A percentile compares a stretch with the other conserved stretches of the same genome.
Conservation (phyloP, 2,797 vertebrate genomes). For the Mormyrops boulengeri region DNA sequence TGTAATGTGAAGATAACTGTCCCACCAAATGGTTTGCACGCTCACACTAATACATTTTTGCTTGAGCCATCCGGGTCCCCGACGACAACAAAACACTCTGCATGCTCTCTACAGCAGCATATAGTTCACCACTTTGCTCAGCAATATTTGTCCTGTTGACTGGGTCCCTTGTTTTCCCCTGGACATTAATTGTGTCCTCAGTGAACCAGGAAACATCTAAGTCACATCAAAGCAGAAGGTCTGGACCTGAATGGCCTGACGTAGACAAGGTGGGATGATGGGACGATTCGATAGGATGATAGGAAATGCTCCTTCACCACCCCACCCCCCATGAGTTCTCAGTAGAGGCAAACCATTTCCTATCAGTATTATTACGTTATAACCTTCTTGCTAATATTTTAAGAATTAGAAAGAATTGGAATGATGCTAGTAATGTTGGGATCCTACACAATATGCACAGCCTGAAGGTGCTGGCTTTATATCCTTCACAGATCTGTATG, state of each 20-base stretch:
- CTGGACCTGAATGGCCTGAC: neutral
- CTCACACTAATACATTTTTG: neutral
- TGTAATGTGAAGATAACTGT: neutral
- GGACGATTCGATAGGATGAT: neutral
- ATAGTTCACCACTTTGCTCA: neutral
- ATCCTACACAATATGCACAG: neutral
- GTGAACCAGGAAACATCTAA: neutral
- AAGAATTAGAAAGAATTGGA: conserved; percentile 2
- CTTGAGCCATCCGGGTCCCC: neutral
- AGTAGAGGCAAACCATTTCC: neutral
- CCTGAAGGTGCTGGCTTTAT: neutral
- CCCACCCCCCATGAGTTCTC: neutral
- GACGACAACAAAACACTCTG: neutral
- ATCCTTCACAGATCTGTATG: conserved; percentile 43
- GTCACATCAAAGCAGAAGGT: neutral
- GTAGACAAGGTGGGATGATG: neutral
- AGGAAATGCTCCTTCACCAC: neutral
- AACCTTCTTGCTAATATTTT: neutral
- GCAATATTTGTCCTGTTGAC: neutral
- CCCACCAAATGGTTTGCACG: neutral
- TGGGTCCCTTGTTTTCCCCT: neutral
- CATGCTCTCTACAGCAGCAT: neutral
- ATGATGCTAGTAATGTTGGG: neutral
- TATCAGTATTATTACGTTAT: neutral
- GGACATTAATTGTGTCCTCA: neutral